A percentile compares a stretch with the other conserved stretches of the same genome.
These are phyloP conservation scores for Eupeodes latifasciatus DNA, from an alignment of 2,888 invertebrate genomes.

Conservation along the genomic window DNA sequence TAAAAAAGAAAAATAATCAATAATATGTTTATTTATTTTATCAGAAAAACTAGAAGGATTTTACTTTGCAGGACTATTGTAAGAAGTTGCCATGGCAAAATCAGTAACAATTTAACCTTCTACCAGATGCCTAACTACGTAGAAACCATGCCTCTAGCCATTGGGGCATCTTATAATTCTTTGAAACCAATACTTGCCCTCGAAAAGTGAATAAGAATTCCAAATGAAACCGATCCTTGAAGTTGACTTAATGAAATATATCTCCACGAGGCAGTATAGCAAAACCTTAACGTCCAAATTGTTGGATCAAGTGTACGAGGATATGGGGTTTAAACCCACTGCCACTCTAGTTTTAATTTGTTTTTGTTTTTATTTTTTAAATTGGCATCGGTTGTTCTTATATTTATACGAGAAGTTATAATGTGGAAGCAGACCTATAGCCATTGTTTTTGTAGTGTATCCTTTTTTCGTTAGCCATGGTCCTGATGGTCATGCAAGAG, in stretches of 20 bases:
- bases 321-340: constrained; percentile 33
- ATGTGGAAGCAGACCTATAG: background rate
- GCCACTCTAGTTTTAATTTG: constrained; percentile 28
- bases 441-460: background rate
- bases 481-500: constrained; percentile 25
- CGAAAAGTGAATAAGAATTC: background rate
- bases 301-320: constrained; percentile 49
- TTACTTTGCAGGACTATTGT: too few species aligned
- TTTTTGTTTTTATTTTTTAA: constrained; percentile 4
- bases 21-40: too few species aligned
- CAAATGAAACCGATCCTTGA: constrained; percentile 18
- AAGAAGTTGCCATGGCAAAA: too few species aligned
- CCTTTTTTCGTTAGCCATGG: constrained; percentile 2
- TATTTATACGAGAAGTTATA: too few species aligned
- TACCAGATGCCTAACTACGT: too few species aligned
- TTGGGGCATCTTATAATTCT: too few species aligned
- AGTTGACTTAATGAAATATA: constrained; percentile 65
- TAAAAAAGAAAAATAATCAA: too few species aligned
- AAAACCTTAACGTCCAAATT: constrained; percentile 66
- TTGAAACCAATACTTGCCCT: too few species aligned
- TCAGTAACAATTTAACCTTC: too few species aligned
- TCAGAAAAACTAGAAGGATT: too few species aligned
- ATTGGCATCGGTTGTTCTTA: constrained; percentile 11
- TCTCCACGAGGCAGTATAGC: constrained; percentile 46
- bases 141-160: too few species aligned